A percentile compares a stretch with the other conserved stretches of the same genome.
phyloP scores from a whole-genome alignment of 2,888 invertebrate species.

The Frankliniella intonsa region DNA sequence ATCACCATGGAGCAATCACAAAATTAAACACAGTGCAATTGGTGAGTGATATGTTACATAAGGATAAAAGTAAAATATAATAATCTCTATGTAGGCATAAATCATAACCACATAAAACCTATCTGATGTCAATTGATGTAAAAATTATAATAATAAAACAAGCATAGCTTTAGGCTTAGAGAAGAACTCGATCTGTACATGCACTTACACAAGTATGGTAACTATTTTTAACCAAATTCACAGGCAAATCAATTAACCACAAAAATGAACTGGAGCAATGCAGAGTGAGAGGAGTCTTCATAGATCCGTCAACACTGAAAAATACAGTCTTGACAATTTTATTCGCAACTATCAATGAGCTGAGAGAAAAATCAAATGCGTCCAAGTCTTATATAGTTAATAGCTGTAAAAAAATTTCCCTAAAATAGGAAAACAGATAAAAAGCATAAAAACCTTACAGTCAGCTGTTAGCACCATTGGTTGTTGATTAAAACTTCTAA shows the following conservation, averaged over 20 bases:
- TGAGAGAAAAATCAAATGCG: background rate
- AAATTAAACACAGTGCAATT: constrained; percentile 13
- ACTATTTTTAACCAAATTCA: constrained; percentile 10
- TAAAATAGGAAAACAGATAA: background rate
- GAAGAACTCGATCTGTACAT: constrained; percentile 9
- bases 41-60: constrained; percentile 20
- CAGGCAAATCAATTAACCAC: background rate
- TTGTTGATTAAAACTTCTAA: background rate
- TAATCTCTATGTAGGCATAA: background rate
- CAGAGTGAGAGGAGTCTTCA: background rate
- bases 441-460: background rate
- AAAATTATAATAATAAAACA: constrained; percentile 19
- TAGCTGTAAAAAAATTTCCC: background rate
- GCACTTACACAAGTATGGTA: background rate
- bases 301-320: background rate
- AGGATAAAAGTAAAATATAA: background rate
- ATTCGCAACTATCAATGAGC: background rate
- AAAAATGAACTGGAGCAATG: background rate
- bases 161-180: constrained; percentile 17
- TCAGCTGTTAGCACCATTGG: constrained; percentile 14
- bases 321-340: too few relatives aligned
- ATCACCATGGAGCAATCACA: constrained; percentile 13
- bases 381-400: background rate
- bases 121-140: background rate
- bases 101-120: constrained; percentile 5